Evolutionary conservation across 2,888 invertebrate species (phyloP).

Genomic region (Hydraecia micacea): DNA sequence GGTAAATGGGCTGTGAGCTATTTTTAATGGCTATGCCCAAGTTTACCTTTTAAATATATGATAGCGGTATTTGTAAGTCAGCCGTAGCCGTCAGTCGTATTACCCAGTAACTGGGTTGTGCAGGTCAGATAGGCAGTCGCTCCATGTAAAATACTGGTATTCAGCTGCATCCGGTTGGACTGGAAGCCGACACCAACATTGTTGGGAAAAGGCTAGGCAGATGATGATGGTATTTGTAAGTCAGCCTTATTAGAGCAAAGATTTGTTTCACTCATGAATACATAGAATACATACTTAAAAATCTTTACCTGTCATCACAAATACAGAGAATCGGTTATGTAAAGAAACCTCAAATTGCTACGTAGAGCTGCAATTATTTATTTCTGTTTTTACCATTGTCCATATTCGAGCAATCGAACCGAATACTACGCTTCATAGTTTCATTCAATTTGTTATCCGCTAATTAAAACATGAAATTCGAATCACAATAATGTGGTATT

Average conservation of each 20-base stretch:
- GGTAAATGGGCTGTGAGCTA: constrained; percentile 3
- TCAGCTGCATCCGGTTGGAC: too few species aligned
- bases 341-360: neutral
- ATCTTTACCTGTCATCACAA: neutral
- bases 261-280: neutral
- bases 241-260: neutral
- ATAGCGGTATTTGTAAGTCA: neutral
- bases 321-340: neutral
- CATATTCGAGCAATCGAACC: neutral
- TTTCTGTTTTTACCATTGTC: neutral
- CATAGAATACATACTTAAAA: neutral
- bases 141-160: too few species aligned
- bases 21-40: constrained; percentile 9
- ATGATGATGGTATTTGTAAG: too few species aligned
- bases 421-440: neutral
- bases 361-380: neutral
- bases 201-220: too few species aligned
- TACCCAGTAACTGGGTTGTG: too few species aligned
- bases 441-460: neutral
- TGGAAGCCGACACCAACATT: too few species aligned
- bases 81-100: too few species aligned
- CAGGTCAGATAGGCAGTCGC: too few species aligned
- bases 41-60: neutral
- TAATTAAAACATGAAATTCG: constrained; percentile 4
- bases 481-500: neutral